Base-by-base conservation (phyloP, 1,140 invertebrate species). In the Bombus pascuorum region DNA sequence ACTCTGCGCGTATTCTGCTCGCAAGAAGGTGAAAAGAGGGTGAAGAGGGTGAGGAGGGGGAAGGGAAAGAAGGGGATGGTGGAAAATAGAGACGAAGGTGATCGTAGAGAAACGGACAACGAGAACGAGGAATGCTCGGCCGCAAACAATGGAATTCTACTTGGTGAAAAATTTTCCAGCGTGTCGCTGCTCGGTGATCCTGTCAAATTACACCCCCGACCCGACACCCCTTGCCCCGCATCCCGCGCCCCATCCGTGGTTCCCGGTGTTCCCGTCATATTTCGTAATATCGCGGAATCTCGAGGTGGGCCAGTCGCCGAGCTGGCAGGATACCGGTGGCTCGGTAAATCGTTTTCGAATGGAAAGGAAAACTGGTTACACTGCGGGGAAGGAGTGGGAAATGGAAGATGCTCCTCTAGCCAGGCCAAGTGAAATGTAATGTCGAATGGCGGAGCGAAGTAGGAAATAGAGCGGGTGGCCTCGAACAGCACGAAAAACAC, bases 301-400 rank as follows among this genome's bases (percentile, higher is more conserved):
- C 57, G 59, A 74, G 72, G 59, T 28, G 32, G 53, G 22, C 34
- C 47, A 25, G 9, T 34, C 78, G 68, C 22, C 13, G 39, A 42
- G 28, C 70, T n/a, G 70, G 28, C 28, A 72, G 39, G 28, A 72
- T 39, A 72, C 39, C 28, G 66, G 81, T 68, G 25, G 42, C 72
- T 37, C 81, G 71, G 72, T 75, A 83, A 83, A 83, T 83, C 81
- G 81, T 66, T 83, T 83, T 76, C 81, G 76, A 84, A 78, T 80
- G 68, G 39, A 72, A 85, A 81, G 83, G 77, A 57, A 78, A 70
- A 83, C 82, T 80, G 73, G 53, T 80, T 81, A 72, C 39, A 53
- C 15, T 1, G 65, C n/a, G 71, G 71, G 32, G 25, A 32, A 82
- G 25, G 53, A n/a, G 39, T 32, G 9, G 34, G 62, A 59, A 83